phyloP scores from a whole-genome alignment of 1,140 invertebrate species.

The Rhyacophila brunnea region DNA sequence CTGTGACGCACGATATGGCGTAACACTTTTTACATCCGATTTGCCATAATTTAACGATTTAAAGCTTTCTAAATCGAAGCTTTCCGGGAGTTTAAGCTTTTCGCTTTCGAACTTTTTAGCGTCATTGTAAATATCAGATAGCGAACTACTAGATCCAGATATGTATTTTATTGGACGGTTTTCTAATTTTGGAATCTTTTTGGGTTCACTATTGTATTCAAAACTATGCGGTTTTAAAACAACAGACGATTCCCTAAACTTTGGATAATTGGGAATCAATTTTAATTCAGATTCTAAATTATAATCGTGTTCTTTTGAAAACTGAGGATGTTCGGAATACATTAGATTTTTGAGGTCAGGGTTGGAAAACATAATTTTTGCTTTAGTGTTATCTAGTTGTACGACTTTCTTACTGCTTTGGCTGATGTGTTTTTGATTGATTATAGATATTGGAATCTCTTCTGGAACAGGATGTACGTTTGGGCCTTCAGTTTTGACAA shows the following conservation, averaged over 20 bases:
- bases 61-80: slow-evolving; percentile 13
- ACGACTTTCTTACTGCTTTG: slow-evolving; percentile 5
- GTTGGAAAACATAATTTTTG: slow-evolving; percentile 25
- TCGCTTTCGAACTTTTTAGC: slow-evolving; percentile 6
- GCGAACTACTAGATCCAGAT: not conserved
- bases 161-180: slow-evolving; percentile 13
- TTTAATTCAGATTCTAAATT: slow-evolving; percentile 8
- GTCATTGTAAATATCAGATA: not conserved
- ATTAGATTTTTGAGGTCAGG: slow-evolving; percentile 27
- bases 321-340: slow-evolving; percentile 9
- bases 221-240: slow-evolving; percentile 3
- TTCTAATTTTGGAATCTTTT: slow-evolving; percentile 18
- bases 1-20: not conserved
- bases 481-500: slow-evolving; percentile 59
- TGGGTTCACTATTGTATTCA: slow-evolving; percentile 2
- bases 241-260: slow-evolving; percentile 4
- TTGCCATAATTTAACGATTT: slow-evolving; percentile 7
- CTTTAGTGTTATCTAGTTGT: slow-evolving; percentile 8
- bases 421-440: slow-evolving; percentile 18
- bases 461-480: slow-evolving; percentile 61
- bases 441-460: slow-evolving; percentile 55
- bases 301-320: slow-evolving; percentile 16
- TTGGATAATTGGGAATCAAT: slow-evolving; percentile 13
- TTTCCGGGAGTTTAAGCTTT: slow-evolving; percentile 9
- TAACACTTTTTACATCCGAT: not conserved